phyloP scores from a whole-genome alignment of 2,888 invertebrate species.

The Aspidiotus rigidus region DNA sequence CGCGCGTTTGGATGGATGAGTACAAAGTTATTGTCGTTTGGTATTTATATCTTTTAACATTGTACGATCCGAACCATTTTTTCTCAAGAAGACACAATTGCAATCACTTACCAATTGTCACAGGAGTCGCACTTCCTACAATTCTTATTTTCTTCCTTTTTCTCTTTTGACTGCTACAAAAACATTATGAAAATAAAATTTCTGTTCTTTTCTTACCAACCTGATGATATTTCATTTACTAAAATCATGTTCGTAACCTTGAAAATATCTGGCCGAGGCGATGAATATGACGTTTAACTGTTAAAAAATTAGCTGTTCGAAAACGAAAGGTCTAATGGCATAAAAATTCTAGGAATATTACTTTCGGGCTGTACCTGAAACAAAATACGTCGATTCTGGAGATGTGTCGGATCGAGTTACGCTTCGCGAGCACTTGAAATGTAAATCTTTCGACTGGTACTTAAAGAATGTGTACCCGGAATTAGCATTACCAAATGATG shows the following conservation, averaged over 20 bases:
- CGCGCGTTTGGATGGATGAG: conserved; percentile 95
- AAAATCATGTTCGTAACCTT: no score
- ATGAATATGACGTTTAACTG: background rate
- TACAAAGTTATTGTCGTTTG: conserved; percentile 49
- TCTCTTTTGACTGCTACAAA: no score
- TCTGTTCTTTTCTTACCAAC: no score
- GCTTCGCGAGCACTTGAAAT: conserved; percentile 63
- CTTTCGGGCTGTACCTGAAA: conserved; percentile 54
- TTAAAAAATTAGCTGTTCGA: background rate
- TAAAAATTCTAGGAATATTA: conserved; percentile 59
- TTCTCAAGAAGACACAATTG: no score
- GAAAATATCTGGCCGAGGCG: no score
- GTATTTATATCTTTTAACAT: background rate
- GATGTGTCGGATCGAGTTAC: conserved; percentile 65
- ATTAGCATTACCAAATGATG: conserved; percentile 56
- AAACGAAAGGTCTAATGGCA: background rate
- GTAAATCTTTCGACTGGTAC: conserved; percentile 81
- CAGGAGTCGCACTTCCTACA: no score
- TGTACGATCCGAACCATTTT: background rate
- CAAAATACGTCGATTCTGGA: conserved; percentile 54
- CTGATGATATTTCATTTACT: no score
- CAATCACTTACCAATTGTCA: no score
- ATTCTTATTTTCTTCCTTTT: no score
- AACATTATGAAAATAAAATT: no score
- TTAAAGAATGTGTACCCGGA: conserved; percentile 76